Percentiles rank a stretch among this genome's conserved stretches.
These are phyloP conservation scores for Nomia melanderi DNA, from an alignment of 1,140 invertebrate species.

Conservation along the genomic window DNA sequence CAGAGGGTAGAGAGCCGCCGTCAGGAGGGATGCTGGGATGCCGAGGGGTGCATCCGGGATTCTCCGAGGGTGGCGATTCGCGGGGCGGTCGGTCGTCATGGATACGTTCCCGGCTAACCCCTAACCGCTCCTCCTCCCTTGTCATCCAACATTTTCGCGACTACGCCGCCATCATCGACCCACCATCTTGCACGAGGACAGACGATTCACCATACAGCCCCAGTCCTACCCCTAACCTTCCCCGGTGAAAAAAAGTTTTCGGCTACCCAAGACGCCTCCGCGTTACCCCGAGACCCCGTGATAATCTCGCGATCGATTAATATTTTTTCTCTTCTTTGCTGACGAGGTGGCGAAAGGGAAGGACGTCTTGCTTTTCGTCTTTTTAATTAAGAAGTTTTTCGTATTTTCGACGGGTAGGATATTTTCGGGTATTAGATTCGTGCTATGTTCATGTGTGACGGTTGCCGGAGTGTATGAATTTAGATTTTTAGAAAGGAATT, in stretches of 20 bases:
- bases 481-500: too few species aligned
- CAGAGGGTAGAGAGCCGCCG: slow-evolving; percentile 29
- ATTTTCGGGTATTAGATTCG: too few species aligned
- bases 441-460: too few species aligned
- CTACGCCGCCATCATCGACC: slow-evolving; percentile 79
- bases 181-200: slow-evolving; percentile 77
- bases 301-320: slow-evolving; percentile 1
- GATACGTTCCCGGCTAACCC: slow-evolving; percentile 76
- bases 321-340: background rate
- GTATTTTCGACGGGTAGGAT: too few species aligned
- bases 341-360: background rate
- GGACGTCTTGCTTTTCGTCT: background rate
- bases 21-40: slow-evolving; percentile 63
- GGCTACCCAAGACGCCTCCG: slow-evolving; percentile 12
- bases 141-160: slow-evolving; percentile 68
- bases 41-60: slow-evolving; percentile 75
- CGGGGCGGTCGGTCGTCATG: slow-evolving; percentile 81
- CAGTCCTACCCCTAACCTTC: too few species aligned
- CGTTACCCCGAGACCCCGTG: background rate
- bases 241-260: slow-evolving; percentile 46
- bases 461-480: too few species aligned
- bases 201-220: too few species aligned
- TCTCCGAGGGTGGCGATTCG: slow-evolving; percentile 71
- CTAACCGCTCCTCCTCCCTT: slow-evolving; percentile 71
- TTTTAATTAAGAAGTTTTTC: background rate